Conservation (phyloP, 2,113 vertebrate genomes). For the Neogobius melanostomus region DNA sequence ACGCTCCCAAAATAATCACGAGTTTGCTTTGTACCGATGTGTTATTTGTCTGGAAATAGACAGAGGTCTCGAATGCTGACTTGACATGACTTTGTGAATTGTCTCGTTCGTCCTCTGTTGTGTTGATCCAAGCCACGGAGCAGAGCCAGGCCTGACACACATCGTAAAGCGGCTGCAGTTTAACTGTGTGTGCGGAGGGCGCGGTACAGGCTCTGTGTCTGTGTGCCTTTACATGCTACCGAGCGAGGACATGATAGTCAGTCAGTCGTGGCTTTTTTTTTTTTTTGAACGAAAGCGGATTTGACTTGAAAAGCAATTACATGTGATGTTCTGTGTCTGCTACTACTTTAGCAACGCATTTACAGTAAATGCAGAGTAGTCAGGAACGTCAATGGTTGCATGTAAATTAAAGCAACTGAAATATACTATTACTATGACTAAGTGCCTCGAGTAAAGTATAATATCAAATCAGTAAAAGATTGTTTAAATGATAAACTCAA, state of each 20-base stretch:
- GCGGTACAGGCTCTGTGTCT: constrained; percentile 43
- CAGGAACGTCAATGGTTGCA: too few relatives aligned
- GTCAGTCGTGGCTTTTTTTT: neutral
- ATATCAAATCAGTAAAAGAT: too few relatives aligned
- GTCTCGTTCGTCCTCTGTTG: constrained; percentile 47
- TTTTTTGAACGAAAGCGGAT: neutral
- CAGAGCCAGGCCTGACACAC: constrained; percentile 46
- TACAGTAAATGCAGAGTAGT: too few relatives aligned
- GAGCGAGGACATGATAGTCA: neutral
- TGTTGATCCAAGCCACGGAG: constrained; percentile 60
- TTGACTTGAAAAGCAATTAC: neutral
- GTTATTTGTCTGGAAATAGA: constrained; percentile 14
- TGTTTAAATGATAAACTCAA: too few relatives aligned
- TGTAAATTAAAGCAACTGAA: too few relatives aligned
- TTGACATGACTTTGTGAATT: constrained; percentile 34
- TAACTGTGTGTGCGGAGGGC: constrained; percentile 34
- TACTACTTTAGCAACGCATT: neutral
- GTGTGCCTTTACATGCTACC: neutral
- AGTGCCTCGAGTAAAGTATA: too few relatives aligned
- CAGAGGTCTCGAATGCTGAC: constrained; percentile 39
- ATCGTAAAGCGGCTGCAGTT: constrained; percentile 35
- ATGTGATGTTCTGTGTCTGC: neutral
- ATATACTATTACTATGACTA: too few relatives aligned
- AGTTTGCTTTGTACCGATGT: constrained; percentile 2
- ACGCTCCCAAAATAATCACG: constrained; percentile 1